These are phyloP conservation scores for Vidua macroura DNA, from an alignment of 2,113 vertebrate species.

Conservation along the genomic window DNA sequence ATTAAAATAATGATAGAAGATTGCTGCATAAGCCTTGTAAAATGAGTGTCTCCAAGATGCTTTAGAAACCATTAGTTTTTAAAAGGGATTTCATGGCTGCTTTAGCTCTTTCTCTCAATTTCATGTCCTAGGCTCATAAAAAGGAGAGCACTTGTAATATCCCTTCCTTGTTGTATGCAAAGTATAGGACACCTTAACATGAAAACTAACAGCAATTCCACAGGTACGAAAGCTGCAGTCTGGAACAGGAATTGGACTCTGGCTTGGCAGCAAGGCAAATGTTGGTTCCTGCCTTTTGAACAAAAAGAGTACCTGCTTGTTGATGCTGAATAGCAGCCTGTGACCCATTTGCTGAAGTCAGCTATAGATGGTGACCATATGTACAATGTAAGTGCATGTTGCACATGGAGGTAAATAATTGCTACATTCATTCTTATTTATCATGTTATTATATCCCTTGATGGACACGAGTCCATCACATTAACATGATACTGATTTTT, in stretches of 20 bases:
- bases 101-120: conserved; percentile 34
- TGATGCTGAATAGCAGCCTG: neutral
- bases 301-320: neutral
- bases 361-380: neutral
- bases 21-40: conserved; percentile 37
- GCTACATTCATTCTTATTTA: neutral
- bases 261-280: neutral
- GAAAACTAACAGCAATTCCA: neutral
- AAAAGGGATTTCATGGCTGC: conserved; percentile 51
- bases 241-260: neutral
- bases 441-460: neutral
- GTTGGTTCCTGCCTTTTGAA: neutral
- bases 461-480: neutral
- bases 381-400: neutral
- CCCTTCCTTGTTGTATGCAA: neutral
- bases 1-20: conserved; percentile 43
- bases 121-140: neutral
- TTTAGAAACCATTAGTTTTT: conserved; percentile 51
- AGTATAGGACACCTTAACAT: neutral
- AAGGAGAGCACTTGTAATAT: neutral
- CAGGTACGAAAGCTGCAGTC: neutral
- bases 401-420: neutral
- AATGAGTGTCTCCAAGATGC: conserved; percentile 34
- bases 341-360: neutral
- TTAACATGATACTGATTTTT: neutral